Evolutionary conservation across 2,888 invertebrate species (phyloP), one percentile per base, ranked within the genome.

Genomic region (Drosophila greeni): DNA sequence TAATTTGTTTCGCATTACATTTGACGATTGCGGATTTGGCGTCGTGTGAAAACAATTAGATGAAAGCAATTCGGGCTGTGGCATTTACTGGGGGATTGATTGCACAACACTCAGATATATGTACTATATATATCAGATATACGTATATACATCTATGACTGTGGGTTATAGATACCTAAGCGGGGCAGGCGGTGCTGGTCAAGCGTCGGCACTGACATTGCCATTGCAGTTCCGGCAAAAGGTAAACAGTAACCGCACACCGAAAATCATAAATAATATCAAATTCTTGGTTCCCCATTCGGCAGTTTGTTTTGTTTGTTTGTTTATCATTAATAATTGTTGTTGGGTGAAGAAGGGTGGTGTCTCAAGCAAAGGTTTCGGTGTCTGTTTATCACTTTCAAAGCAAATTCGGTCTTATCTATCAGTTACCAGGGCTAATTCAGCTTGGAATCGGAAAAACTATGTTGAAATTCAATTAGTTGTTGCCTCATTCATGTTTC

Each of bases 41-140:
- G 76, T 70, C 66, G 84, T 81, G 82, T 80, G 84, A 79, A 77
- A 81, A 74, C 83, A 81, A 83, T 80, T 78, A 81, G 70, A 81
- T 66, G 59, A n/a, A 48, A 26, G 66, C 42, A 42, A 18, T 61
- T 47, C n/a, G 23, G 45, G 23, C 24, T 60, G 43, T 31, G 24
- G 37, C 26, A 33, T 33, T 34, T 40, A 31, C 47, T 34, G 14
- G 59, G 39, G 39, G 33, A 34, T 34, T 57, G 40, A 29, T 66
- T 66, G 52, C 68, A 66, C 40, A 66, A 66, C 51, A 48, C 37
- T 52, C 52, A 51, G 3, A 49, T 20, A 52, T n/a, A 20, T 29
- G 49, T n/a, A 26, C 9, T n/a, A 26, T 3, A 14, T 7, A 26
- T 26, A 20, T 20, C 20, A 20, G n/a, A 20, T 3, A 9, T 26